A percentile compares a stretch with the other conserved stretches of the same genome.
Conservation (phyloP, 2,888 invertebrate species). For the Silvanus unidentatus region DNA sequence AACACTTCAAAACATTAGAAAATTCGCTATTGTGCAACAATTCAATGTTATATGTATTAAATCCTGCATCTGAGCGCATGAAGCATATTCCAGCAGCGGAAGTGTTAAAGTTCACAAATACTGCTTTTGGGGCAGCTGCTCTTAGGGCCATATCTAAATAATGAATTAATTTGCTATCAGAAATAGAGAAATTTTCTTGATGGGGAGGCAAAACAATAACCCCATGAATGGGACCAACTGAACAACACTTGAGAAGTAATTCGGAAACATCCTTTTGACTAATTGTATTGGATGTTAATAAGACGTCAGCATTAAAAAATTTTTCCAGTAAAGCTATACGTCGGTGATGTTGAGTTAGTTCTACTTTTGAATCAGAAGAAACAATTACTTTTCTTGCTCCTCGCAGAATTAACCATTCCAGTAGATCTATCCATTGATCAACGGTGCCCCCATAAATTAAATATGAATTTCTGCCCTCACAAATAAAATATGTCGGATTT, state of each 20-base stretch:
- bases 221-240: slow-evolving; percentile 37
- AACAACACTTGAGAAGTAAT: no score
- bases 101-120: slow-evolving; percentile 38
- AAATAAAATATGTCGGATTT: slow-evolving; percentile 38
- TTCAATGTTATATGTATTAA: slow-evolving; percentile 37
- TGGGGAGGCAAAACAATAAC: slow-evolving; percentile 37
- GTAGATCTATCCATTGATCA: slow-evolving; percentile 48
- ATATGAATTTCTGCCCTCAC: slow-evolving; percentile 37
- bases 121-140: slow-evolving; percentile 38
- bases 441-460: slow-evolving; percentile 39
- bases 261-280: slow-evolving; percentile 27
- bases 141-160: slow-evolving; percentile 38
- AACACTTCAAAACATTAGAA: slow-evolving; percentile 29
- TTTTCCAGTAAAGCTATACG: slow-evolving; percentile 35
- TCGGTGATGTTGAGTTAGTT: slow-evolving; percentile 55
- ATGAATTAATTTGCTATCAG: slow-evolving; percentile 36
- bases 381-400: slow-evolving; percentile 76
- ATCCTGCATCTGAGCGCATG: slow-evolving; percentile 34
- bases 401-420: slow-evolving; percentile 78
- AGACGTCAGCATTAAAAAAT: slow-evolving; percentile 37
- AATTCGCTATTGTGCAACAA: slow-evolving; percentile 35
- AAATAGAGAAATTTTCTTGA: slow-evolving; percentile 21
- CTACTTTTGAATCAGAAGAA: slow-evolving; percentile 73
- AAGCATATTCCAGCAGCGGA: slow-evolving; percentile 36
- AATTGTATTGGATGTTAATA: slow-evolving; percentile 30